These are phyloP conservation scores for Phallusia fumigata DNA, from an alignment of 23 tunicate genomes.

Conservation along the genomic window DNA sequence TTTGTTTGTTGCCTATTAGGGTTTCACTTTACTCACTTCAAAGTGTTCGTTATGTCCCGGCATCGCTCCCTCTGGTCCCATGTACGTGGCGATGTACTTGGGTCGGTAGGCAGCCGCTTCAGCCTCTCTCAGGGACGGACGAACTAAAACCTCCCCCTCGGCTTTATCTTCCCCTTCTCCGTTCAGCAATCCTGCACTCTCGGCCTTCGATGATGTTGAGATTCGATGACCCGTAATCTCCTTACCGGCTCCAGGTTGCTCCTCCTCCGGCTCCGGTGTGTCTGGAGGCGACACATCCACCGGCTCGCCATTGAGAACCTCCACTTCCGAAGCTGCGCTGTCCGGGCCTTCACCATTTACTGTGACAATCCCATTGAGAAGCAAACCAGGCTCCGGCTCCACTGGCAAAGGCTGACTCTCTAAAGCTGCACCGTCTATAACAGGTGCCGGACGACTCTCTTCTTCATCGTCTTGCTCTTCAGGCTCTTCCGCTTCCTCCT, in stretches of 20 bases:
- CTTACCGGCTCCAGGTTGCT: background rate
- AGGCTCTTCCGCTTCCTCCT: background rate
- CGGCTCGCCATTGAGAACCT: background rate
- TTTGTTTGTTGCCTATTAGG: no score
- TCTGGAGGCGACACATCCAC: background rate
- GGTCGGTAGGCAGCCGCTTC: slow-evolving; percentile 5
- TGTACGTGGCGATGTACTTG: background rate
- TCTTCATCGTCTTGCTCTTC: slow-evolving; percentile 1
- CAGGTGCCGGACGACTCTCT: background rate
- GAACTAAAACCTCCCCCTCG: background rate
- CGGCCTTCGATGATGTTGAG: background rate
- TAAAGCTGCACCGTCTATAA: background rate
- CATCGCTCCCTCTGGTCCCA: slow-evolving; percentile 29
- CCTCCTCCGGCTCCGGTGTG: background rate
- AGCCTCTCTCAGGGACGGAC: background rate
- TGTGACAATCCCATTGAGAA: background rate
- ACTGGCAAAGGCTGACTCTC: background rate
- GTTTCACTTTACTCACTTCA: background rate
- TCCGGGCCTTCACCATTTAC: slow-evolving; percentile 12
- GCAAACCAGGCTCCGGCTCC: background rate
- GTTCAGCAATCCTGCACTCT: background rate
- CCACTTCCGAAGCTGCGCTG: background rate
- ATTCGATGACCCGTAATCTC: background rate
- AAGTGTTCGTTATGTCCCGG: slow-evolving; percentile 11
- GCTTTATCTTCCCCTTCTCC: background rate